Conservation (phyloP, 2,797 vertebrate species). For the Spondyliosoma cantharus region DNA sequence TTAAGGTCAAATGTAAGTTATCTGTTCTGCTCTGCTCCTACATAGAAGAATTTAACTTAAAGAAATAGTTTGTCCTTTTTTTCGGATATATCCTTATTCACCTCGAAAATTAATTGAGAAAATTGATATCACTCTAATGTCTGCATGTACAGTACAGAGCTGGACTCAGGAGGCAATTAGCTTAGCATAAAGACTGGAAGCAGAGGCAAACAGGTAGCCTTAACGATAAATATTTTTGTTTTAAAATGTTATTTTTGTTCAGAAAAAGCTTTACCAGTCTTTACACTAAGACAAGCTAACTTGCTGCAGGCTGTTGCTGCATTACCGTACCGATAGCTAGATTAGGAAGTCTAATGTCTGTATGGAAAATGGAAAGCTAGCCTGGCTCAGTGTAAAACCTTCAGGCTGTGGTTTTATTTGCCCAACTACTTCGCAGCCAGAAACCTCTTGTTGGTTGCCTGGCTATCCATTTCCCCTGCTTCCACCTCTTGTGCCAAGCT, state of each 20-base stretch:
- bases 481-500: neutral
- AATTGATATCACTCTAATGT: too few relatives aligned
- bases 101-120: too few relatives aligned
- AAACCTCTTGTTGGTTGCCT: too few relatives aligned
- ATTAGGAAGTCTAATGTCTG: neutral
- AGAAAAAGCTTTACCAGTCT: neutral
- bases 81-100: neutral
- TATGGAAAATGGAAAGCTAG: neutral
- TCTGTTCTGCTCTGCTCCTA: neutral
- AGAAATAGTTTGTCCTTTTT: neutral
- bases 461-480: neutral
- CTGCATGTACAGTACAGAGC: neutral
- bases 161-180: neutral
- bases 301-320: neutral
- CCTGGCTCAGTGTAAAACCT: too few relatives aligned
- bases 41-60: neutral
- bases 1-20: constrained; percentile 13
- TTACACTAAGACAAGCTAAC: too few relatives aligned
- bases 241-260: too few relatives aligned
- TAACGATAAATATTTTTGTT: neutral
- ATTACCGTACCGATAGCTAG: too few relatives aligned
- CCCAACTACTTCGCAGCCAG: neutral
- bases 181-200: neutral
- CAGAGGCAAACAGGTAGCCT: neutral
- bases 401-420: neutral